Evolutionary conservation across 1,140 invertebrate genomes (phyloP).

Genomic region (Bombyx mandarina): DNA sequence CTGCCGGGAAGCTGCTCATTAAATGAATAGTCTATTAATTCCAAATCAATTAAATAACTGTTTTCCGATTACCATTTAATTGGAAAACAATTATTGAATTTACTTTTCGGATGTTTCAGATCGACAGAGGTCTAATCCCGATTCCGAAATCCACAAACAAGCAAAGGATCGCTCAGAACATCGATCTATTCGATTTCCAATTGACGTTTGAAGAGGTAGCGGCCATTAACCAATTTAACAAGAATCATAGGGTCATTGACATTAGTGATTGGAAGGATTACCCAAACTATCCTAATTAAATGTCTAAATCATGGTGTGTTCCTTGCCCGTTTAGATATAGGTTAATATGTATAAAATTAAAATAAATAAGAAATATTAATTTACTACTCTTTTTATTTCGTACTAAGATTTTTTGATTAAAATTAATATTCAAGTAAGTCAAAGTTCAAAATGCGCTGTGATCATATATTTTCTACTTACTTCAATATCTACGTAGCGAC

Average conservation of each 20-base stretch:
- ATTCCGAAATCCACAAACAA: conserved; percentile 85
- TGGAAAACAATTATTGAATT: no score
- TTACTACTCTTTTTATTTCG: not conserved
- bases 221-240: conserved; percentile 74
- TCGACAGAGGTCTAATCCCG: conserved; percentile 75
- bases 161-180: conserved; percentile 79
- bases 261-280: conserved; percentile 65
- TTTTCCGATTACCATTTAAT: no score
- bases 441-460: no score
- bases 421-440: no score
- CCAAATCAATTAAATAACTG: no score
- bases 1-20: no score
- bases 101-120: conserved; percentile 28
- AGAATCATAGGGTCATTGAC: conserved; percentile 70
- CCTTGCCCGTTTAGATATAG: no score
- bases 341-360: not conserved
- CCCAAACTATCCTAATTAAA: conserved; percentile 71
- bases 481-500: no score
- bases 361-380: not conserved
- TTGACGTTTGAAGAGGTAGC: conserved; percentile 76
- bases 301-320: no score
- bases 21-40: no score
- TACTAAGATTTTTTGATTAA: not conserved
- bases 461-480: no score
- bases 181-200: conserved; percentile 81